Evolutionary conservation across 1,140 invertebrate genomes (phyloP).

Genomic region (Coenobita brevimanus): DNA sequence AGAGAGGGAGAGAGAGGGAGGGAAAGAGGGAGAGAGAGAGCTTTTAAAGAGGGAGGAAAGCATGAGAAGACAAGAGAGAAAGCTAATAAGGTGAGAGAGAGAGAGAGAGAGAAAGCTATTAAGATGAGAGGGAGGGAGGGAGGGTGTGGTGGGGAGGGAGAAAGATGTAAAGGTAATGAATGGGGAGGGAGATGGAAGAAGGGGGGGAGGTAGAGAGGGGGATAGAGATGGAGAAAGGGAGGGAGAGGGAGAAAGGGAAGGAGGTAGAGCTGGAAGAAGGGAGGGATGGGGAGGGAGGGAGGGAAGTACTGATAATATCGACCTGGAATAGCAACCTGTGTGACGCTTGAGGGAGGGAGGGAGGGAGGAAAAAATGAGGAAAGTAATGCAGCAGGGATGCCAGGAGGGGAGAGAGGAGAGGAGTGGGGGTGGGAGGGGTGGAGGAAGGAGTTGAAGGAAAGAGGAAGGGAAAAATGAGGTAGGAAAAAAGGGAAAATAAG

Average conservation of each 20-base stretch:
- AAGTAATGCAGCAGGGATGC: no score
- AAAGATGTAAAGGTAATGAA: background rate
- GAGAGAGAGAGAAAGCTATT: background rate
- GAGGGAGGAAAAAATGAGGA: no score
- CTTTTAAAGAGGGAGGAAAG: no score
- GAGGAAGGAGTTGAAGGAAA: no score
- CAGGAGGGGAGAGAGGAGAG: no score
- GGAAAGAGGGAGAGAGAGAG: background rate
- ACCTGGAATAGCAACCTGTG: no score
- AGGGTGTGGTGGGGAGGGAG: background rate
- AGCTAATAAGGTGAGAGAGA: background rate
- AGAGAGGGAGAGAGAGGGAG: background rate
- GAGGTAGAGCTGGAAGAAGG: background rate
- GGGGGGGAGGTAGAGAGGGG: background rate
- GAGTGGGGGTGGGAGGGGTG: no score
- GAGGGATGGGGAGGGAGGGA: no score
- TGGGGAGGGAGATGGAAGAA: background rate
- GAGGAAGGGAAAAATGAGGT: no score
- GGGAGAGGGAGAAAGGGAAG: background rate
- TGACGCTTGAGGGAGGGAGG: no score
- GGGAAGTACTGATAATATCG: no score
- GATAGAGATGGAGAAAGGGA: background rate
- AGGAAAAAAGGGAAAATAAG: no score
- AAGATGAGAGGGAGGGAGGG: background rate
- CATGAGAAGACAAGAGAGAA: background rate